Evolutionary conservation across 2,113 vertebrate species (phyloP).

Genomic region (Misgurnus anguillicaudatus): DNA sequence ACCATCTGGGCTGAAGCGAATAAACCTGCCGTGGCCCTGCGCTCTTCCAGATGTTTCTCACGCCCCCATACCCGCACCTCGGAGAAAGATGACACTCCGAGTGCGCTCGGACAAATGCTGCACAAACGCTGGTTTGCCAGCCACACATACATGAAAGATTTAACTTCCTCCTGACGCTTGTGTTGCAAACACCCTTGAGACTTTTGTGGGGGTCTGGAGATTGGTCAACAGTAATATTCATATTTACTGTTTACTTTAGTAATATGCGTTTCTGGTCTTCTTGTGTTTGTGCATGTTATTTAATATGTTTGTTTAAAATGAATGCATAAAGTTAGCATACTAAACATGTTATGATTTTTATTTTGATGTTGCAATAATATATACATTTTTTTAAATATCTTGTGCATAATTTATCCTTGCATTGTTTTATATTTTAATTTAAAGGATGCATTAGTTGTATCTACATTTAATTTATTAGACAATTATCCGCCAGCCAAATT

Average conservation of each 20-base stretch:
- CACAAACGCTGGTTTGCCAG: slow-evolving; percentile 20
- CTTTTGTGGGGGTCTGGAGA: not conserved
- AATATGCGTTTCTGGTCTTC: too few relatives aligned
- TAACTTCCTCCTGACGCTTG: slow-evolving; percentile 14
- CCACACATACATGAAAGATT: slow-evolving; percentile 22
- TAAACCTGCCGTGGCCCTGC: slow-evolving; percentile 77
- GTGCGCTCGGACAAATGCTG: slow-evolving; percentile 46
- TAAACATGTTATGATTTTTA: too few relatives aligned
- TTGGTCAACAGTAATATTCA: not conserved
- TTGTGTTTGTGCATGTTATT: too few relatives aligned
- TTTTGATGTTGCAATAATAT: too few relatives aligned
- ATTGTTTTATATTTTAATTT: too few relatives aligned
- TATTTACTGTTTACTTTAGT: not conserved
- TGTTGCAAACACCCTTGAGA: slow-evolving; percentile 6
- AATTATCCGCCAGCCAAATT: too few relatives aligned
- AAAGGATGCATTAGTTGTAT: too few relatives aligned
- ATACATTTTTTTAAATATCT: too few relatives aligned
- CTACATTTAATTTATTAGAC: too few relatives aligned
- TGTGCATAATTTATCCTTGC: too few relatives aligned
- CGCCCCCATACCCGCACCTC: slow-evolving; percentile 54
- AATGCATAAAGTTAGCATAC: too few relatives aligned
- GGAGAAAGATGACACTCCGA: slow-evolving; percentile 49
- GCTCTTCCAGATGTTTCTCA: slow-evolving; percentile 77
- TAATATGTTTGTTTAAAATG: too few relatives aligned
- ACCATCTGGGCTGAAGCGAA: slow-evolving; percentile 80